Evolutionary conservation across 1,140 invertebrate species (phyloP), one percentile per base, ranked within the genome.

Genomic region (Apocrypta bakeri): DNA sequence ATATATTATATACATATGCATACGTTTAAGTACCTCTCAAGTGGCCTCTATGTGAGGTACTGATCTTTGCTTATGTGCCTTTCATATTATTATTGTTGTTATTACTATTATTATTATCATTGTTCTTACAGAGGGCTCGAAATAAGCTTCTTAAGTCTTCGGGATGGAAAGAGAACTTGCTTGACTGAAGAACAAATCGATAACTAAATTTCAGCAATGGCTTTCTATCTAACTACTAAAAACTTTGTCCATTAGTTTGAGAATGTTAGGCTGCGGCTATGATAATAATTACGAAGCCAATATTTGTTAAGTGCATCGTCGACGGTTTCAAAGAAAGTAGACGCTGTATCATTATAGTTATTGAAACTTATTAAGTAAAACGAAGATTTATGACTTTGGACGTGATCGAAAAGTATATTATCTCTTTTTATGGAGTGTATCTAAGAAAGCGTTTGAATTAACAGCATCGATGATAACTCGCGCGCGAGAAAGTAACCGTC

Each of bases 101-200:
- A 37, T 37, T 37, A 37, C 17, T 17, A 4, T 56, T 56, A 2
- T 48, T 48, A 17, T 48, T 14, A 17, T 48, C 42, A 48, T 11
- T 72, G 37, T 40, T 33, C 33, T 7, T 11, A 1, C n/a, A 42
- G 25, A n/a, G n/a, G 71, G 0, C 71, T 73, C 7, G 31, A 31
- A 71, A 71, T 71, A 71, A 71, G 68, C 31, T 71, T 3, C 68
- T 71, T 71, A n/a, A 71, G 11, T 71, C 68, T 33, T 56, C 68
- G 27, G n/a, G n/a, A n/a, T 8, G 21, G 68, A 56, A 4, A 12
- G 7, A 2, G 48, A 6, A 56, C n/a, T n/a, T 17, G 48, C 48
- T 21, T 21, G 7, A 7, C 29, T 25, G 17, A 33, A n/a, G 68
- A 71, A 71, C 12, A 21, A 33, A 31, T 71, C 68, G 31, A 33